Evolutionary conservation across 1,140 invertebrate species (phyloP), one percentile per base, ranked within the genome.

Genomic region (Drosophila azteca): DNA sequence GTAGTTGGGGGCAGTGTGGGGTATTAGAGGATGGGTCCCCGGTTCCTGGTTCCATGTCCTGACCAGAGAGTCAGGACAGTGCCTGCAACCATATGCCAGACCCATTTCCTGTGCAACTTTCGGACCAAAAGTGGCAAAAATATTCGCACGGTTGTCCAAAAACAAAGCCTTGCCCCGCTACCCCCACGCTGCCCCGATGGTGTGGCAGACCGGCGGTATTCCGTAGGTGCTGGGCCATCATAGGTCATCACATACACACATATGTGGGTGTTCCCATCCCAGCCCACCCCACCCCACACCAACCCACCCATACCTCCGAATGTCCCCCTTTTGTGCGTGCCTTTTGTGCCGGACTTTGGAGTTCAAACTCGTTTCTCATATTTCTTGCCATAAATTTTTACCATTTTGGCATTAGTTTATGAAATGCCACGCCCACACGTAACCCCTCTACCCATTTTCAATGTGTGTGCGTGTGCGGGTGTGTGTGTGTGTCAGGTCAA

Each of bases 101-200:
- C 63, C 82, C 78, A 75, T 87, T 82, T 87, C 82, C 82, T 87
- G 82, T 88, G 78, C 83, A 81, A 77, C 81, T 85, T 85, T 83
- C 57, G 62, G 74, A 81, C 78, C 78, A 71, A 87, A 87, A 87
- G 82, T 87, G 82, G 83, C 82, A 87, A 87, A 87, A 87, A 87
- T 88, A 82, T 88, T 88, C 83, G 78, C 83, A 87, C 83, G 78
- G 79, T 88, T 88, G 83, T 58, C 57, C 44, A 80, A 82, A 87
- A 87, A 87, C 83, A 87, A 87, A 82, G 83, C 69, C 1, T 5
- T 13, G 0, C 11, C 24, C 24, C 24, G 5, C 24, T 26, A 26
- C 0, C 5, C 24, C 1, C 29, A 0, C 35, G 5, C 35, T 59
- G 45, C 49, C 50, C 1, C 35, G 35, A 15, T 8, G 15, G 8